Conservation (phyloP, 2,113 vertebrate genomes). For the Dicentrarchus labrax region DNA sequence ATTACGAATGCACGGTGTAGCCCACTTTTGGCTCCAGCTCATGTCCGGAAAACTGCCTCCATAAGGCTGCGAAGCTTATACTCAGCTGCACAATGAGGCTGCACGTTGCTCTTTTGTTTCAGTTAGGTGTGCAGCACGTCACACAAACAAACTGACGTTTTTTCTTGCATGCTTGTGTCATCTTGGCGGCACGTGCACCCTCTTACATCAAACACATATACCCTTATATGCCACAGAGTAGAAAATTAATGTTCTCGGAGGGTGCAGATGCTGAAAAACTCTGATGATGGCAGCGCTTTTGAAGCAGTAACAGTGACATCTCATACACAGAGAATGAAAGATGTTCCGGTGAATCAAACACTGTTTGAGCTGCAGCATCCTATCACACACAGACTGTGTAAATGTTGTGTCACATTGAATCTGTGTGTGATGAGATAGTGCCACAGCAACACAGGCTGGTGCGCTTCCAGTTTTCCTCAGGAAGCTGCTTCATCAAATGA, state of each 20-base stretch:
- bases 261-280: background rate
- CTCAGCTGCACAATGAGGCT: conserved; percentile 26
- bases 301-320: conserved; percentile 5
- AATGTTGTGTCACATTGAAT: conserved; percentile 36
- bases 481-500: conserved; percentile 37
- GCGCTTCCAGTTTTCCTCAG: background rate
- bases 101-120: conserved; percentile 36
- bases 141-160: background rate
- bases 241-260: background rate
- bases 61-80: background rate
- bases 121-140: background rate
- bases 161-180: background rate
- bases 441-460: background rate
- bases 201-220: background rate
- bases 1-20: conserved; percentile 59
- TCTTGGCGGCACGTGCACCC: background rate
- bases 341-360: conserved; percentile 21
- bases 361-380: conserved; percentile 16
- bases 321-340: background rate
- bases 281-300: background rate
- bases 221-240: background rate
- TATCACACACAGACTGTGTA: conserved; percentile 16
- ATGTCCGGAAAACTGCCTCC: conserved; percentile 44
- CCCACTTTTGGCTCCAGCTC: conserved; percentile 57
- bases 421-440: conserved; percentile 4